phyloP scores from a whole-genome alignment of 2,113 vertebrate species.

The Serranochromis macrocephalus region DNA sequence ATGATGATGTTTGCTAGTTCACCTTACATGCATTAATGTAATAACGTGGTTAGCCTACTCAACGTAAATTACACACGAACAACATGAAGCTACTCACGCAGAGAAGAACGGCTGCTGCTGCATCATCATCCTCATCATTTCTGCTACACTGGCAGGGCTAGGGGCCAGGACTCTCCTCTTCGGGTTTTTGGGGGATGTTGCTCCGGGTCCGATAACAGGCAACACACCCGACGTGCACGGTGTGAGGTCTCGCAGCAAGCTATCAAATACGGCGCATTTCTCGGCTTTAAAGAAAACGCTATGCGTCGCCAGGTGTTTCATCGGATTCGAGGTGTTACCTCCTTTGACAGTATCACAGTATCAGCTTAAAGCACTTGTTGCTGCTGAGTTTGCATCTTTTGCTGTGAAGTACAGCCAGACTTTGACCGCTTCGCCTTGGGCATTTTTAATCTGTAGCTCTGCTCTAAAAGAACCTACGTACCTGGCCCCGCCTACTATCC shows the following conservation, averaged over 20 bases:
- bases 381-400: background rate
- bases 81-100: no score
- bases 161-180: no score
- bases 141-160: no score
- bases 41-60: no score
- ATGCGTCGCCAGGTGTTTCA: rapidly evolving
- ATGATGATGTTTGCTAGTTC: rapidly evolving
- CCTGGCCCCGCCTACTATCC: rapidly evolving
- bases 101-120: no score
- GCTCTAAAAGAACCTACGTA: background rate
- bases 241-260: background rate
- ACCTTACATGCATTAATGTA: no score
- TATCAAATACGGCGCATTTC: background rate
- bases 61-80: no score
- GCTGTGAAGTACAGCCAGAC: background rate
- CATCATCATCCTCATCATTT: no score
- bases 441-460: background rate
- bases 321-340: rapidly evolving
- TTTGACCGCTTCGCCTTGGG: rapidly evolving
- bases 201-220: rapidly evolving
- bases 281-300: rapidly evolving
- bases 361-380: background rate
- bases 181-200: no score
- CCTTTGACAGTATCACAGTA: background rate
- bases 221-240: rapidly evolving